phyloP scores from a whole-genome alignment of 2,888 invertebrate species.

The Drosophila percnosoma region DNA sequence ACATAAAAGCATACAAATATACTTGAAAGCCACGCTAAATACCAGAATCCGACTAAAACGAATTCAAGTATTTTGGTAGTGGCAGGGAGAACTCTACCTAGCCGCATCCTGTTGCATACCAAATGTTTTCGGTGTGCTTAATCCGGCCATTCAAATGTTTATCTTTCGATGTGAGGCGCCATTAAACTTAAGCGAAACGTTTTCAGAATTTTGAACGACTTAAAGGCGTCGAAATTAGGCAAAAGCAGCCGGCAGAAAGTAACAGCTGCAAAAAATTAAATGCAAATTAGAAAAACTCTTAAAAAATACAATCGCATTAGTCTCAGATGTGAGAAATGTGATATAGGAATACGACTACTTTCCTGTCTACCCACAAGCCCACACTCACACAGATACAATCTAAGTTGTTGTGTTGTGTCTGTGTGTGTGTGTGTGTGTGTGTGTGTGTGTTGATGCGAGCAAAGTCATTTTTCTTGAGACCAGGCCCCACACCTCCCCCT shows the following conservation, averaged over 20 bases:
- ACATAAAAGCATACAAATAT: neutral
- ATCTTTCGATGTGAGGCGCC: slow-evolving; percentile 70
- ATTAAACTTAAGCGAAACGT: slow-evolving; percentile 71
- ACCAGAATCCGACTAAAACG: too few relatives aligned
- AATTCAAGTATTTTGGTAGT: neutral
- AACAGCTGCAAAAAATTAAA: slow-evolving; percentile 82
- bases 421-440: slow-evolving; percentile 32
- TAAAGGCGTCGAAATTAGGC: slow-evolving; percentile 63
- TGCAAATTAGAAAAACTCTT: slow-evolving; percentile 79
- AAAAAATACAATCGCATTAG: slow-evolving; percentile 77
- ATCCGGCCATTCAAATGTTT: slow-evolving; percentile 61
- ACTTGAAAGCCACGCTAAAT: neutral
- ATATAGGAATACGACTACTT: slow-evolving; percentile 60
- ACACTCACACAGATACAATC: slow-evolving; percentile 45
- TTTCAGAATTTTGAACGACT: slow-evolving; percentile 73
- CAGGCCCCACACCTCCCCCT: slow-evolving; percentile 18
- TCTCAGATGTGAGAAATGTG: slow-evolving; percentile 80
- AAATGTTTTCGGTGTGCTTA: slow-evolving; percentile 46
- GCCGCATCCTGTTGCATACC: slow-evolving; percentile 68
- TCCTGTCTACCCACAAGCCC: slow-evolving; percentile 46
- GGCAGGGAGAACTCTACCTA: slow-evolving; percentile 11
- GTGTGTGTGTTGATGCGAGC: slow-evolving; percentile 44
- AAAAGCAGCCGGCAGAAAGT: slow-evolving; percentile 47
- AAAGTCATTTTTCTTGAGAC: slow-evolving; percentile 77
- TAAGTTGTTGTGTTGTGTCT: slow-evolving; percentile 31